A percentile compares a stretch with the other conserved stretches of the same genome.
Evolutionary conservation across 2,797 vertebrate genomes (phyloP).

Genomic region (Pampus argenteus): DNA sequence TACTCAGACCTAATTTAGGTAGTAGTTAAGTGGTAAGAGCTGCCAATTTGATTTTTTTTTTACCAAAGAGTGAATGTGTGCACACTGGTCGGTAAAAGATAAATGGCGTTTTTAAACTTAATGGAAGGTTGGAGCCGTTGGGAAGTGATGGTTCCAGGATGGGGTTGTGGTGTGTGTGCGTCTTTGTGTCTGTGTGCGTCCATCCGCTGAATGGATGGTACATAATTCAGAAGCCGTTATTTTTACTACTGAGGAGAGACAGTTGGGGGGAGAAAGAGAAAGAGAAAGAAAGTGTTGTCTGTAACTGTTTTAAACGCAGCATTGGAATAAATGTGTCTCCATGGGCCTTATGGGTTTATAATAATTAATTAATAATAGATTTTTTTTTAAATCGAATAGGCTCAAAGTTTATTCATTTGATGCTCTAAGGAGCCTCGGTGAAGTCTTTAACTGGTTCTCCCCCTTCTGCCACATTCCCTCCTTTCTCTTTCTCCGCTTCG

Average conservation of each 20-base stretch:
- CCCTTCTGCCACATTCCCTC: slow-evolving; percentile 46
- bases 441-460: not conserved
- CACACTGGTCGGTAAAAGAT: slow-evolving; percentile 46
- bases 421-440: not conserved
- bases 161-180: slow-evolving; percentile 17
- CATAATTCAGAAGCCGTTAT: slow-evolving; percentile 80
- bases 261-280: slow-evolving; percentile 2
- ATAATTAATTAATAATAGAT: too few relatives aligned
- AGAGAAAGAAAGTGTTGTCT: slow-evolving; percentile 25
- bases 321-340: slow-evolving; percentile 16
- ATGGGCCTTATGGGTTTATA: too few relatives aligned
- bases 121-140: slow-evolving; percentile 63
- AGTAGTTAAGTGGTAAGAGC: slow-evolving; percentile 54
- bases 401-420: slow-evolving; percentile 8
- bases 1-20: slow-evolving; percentile 51
- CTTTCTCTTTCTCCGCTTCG: slow-evolving; percentile 45
- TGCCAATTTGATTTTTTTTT: slow-evolving; percentile 55
- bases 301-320: slow-evolving; percentile 27
- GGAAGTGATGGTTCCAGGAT: slow-evolving; percentile 41
- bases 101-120: slow-evolving; percentile 65
- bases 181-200: slow-evolving; percentile 24
- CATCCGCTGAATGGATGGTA: slow-evolving; percentile 61
- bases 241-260: slow-evolving; percentile 50
- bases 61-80: slow-evolving; percentile 38
- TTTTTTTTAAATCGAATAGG: too few relatives aligned